These are phyloP conservation scores for Tokudaia muenninki DNA, from an alignment of 2,797 vertebrate genomes.

Conservation along the genomic window DNA sequence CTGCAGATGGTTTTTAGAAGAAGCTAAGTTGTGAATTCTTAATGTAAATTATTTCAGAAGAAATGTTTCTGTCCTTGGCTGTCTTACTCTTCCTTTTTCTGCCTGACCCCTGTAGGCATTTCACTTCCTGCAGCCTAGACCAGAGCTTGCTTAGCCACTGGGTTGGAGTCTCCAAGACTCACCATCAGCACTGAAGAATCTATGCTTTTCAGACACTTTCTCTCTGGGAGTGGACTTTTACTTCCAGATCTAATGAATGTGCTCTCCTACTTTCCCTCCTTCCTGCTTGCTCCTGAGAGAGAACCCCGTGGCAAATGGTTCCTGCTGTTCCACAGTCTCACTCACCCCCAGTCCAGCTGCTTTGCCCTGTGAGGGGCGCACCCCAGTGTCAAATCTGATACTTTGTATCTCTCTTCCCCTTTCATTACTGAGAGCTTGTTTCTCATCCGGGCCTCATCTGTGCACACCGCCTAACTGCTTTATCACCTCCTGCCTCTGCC, in stretches of 20 bases:
- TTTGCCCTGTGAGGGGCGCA: neutral
- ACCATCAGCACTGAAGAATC: neutral
- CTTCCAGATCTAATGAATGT: neutral
- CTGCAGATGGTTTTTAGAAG: conserved; percentile 36
- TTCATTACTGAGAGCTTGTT: neutral
- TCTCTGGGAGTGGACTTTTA: neutral
- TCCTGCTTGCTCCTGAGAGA: neutral
- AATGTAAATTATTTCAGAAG: conserved; percentile 50
- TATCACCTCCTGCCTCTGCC: neutral
- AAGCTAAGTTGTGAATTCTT: conserved; percentile 38
- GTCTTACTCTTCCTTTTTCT: neutral
- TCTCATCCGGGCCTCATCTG: neutral
- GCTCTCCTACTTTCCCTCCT: neutral
- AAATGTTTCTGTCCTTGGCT: neutral
- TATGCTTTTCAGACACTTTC: neutral
- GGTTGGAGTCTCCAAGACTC: neutral
- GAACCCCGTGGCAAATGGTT: neutral
- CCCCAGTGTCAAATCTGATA: neutral
- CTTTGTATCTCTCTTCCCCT: neutral
- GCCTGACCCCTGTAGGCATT: neutral
- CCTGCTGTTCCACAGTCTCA: neutral
- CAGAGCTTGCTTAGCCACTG: neutral
- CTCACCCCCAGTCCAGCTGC: neutral
- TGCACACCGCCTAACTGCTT: neutral
- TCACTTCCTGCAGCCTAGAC: no score